Evolutionary conservation across 2,113 vertebrate genomes (phyloP).

Genomic region (Ceyx melanurus): DNA sequence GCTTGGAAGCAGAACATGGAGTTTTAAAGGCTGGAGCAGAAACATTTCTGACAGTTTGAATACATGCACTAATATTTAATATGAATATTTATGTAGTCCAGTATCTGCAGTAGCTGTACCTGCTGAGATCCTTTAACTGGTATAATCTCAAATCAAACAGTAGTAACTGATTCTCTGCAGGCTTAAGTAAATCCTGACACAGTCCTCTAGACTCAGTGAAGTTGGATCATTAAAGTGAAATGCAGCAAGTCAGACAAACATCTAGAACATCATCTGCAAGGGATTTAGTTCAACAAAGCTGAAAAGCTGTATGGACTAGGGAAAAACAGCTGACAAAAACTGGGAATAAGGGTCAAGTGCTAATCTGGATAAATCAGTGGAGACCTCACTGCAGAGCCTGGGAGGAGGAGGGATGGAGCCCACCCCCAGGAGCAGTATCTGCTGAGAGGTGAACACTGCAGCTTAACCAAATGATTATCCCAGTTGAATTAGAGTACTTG

Average conservation of each 20-base stretch:
- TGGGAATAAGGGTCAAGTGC: not conserved
- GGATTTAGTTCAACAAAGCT: not conserved
- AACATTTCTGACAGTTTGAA: conserved; percentile 13
- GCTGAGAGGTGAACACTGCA: not conserved
- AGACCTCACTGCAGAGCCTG: not conserved
- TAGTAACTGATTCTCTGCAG: not conserved
- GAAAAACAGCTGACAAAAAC: conserved; percentile 1
- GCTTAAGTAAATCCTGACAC: conserved; percentile 13
- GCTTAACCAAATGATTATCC: not conserved
- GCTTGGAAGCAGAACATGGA: not conserved
- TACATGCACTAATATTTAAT: not conserved
- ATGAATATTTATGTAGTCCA: conserved; percentile 8
- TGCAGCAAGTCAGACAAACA: not conserved
- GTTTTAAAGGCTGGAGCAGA: not conserved
- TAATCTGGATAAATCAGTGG: not conserved
- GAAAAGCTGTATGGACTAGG: not conserved
- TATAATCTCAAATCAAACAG: not conserved
- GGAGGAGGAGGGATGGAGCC: not conserved
- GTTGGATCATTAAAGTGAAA: conserved; percentile 2
- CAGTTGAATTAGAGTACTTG: not conserved
- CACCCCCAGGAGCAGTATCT: not conserved
- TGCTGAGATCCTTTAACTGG: not conserved
- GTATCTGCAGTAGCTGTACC: not conserved
- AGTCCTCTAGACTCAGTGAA: not conserved
- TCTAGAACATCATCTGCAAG: not conserved